Conservation (phyloP, 35 echinoderm and acorn worm genomes). For the Anneissia japonica region DNA sequence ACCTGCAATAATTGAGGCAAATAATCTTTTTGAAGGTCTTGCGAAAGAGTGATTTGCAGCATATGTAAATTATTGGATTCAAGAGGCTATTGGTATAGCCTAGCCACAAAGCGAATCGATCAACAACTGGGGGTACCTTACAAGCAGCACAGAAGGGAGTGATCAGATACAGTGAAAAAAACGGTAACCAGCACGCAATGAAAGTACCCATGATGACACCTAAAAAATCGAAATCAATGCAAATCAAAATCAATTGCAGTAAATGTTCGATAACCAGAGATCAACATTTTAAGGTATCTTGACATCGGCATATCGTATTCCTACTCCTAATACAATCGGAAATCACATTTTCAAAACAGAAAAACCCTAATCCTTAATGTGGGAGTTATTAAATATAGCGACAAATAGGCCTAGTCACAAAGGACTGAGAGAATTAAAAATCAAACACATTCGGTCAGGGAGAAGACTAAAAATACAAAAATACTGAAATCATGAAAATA, state of each 20-base stretch:
- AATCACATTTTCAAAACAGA: no score
- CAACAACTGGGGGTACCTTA: slow-evolving; percentile 32
- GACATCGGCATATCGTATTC: no score
- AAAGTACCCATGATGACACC: slow-evolving; percentile 72
- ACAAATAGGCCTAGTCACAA: no score
- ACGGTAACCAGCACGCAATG: slow-evolving; percentile 65
- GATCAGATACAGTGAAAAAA: slow-evolving; percentile 64
- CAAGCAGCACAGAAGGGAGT: slow-evolving; percentile 51
- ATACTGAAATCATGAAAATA: no score
- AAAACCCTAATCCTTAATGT: no score
- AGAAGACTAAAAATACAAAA: no score
- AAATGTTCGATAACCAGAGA: no score
- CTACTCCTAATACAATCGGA: no score
- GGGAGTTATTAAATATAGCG: no score
- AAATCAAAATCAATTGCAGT: background rate
- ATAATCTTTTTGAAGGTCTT: slow-evolving; percentile 61
- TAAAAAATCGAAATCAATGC: slow-evolving; percentile 2
- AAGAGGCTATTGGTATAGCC: slow-evolving; percentile 65
- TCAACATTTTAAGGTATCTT: no score
- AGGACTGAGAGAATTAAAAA: no score
- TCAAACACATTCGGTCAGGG: no score
- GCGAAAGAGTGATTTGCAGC: slow-evolving; percentile 66
- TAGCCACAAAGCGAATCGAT: slow-evolving; percentile 57
- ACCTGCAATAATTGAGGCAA: slow-evolving; percentile 50
- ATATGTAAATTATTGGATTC: slow-evolving; percentile 78